Base-by-base conservation (phyloP, 1,140 invertebrate genomes). In the Panagrolaimus sp. region DNA sequence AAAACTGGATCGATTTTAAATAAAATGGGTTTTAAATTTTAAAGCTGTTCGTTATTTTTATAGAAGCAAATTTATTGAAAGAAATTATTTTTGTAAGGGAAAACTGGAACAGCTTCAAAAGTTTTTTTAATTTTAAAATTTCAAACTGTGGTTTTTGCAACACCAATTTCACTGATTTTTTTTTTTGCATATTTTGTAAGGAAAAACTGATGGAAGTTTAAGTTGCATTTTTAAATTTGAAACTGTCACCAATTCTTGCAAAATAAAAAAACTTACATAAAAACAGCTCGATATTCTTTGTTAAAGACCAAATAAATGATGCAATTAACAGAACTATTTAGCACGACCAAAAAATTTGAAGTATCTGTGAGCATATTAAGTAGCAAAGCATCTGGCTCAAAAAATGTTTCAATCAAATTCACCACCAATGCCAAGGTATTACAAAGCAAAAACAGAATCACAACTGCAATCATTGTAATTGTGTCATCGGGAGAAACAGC, bases 341-440 rank as follows among this genome's bases (percentile, higher is more conserved):
- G 83, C 12, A 82, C 71, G 5, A 82, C 80, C 17, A 82, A 66
- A 62, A 82, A 82, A 67, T 82, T 82, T 58, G 71, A 74, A 8
- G 79, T 74, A 71, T 82, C 80, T 4, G 81, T 77, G 6, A 82
- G 68, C 21, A 83, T 68, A 47, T 82, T 83, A 8, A 82, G 72
- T 14, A 82, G 67, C 6, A 83, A 52, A 10, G 76, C 72, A 62
- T 82, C 80, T 5, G 80, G 80, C 43, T 80, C 73, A 44, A 79
- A 78, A 67, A 82, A 82, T 21, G 77, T 83, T 71, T 82, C 80
- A n/a, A 82, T 80, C 43, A 82, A 58, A 67, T 82, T 82, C 0
- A 82, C 81, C 17, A 82, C 66, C n/a, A 82, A 74, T 8, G 80
- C 79, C 70, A 71, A 52, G n/a, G 79, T 81, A 63, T 81, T 81